Evolutionary conservation across 2,888 invertebrate genomes (phyloP).

Genomic region (Lasioglossum malachurum): DNA sequence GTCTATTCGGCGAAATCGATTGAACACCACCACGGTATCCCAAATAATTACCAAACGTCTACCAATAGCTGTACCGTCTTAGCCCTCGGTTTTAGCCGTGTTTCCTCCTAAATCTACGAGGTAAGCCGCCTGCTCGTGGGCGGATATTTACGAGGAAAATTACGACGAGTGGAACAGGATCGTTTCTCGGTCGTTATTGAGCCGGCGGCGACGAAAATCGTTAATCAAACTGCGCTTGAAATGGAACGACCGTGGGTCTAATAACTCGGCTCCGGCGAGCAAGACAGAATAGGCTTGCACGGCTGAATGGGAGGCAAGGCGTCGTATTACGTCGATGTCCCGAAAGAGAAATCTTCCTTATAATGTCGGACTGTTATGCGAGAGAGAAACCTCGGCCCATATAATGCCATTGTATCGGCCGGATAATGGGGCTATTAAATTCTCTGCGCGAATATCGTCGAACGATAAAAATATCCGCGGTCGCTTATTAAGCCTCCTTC

Average conservation of each 20-base stretch:
- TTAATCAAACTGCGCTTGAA: constrained; percentile 63
- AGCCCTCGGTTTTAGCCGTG: background rate
- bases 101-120: background rate
- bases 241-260: constrained; percentile 54
- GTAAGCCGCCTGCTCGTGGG: background rate
- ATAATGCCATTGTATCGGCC: constrained; percentile 59
- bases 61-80: background rate
- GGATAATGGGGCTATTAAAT: constrained; percentile 67
- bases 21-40: too few species aligned
- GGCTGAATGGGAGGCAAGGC: constrained; percentile 65
- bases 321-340: constrained; percentile 65
- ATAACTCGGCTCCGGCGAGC: constrained; percentile 59
- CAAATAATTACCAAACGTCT: background rate
- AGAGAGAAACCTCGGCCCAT: constrained; percentile 37
- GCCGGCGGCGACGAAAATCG: constrained; percentile 44
- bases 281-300: constrained; percentile 63
- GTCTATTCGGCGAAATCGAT: too few species aligned
- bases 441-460: constrained; percentile 39
- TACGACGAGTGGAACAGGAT: constrained; percentile 37
- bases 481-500: constrained; percentile 36
- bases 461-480: constrained; percentile 47
- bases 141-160: constrained; percentile 50
- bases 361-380: constrained; percentile 69
- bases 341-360: constrained; percentile 62
- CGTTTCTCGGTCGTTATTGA: constrained; percentile 43